These are phyloP conservation scores for Mus spicilegus DNA, from an alignment of 2,113 vertebrate genomes.

Conservation along the genomic window DNA sequence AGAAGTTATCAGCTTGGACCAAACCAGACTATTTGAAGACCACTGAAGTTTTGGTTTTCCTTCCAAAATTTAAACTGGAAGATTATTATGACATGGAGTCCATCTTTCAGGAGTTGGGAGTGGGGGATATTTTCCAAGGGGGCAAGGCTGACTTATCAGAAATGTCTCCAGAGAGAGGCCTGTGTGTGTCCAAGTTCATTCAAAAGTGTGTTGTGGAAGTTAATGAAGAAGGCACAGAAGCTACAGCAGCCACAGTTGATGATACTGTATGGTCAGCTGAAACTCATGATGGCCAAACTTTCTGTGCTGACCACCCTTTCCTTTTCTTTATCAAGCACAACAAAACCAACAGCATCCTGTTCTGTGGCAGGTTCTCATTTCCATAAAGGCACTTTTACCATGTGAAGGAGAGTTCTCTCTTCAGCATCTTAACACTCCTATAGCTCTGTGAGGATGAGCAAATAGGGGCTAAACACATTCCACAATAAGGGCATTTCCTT, in stretches of 20 bases:
- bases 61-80: conserved; percentile 92
- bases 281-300: neutral
- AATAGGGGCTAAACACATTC: no score
- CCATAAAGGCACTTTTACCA: conserved; percentile 71
- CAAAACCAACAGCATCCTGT: conserved; percentile 79
- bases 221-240: conserved; percentile 94
- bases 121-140: conserved; percentile 85
- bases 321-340: conserved; percentile 89
- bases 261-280: neutral
- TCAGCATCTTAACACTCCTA: no score
- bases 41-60: conserved; percentile 82
- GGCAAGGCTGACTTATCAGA: conserved; percentile 87
- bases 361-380: conserved; percentile 86
- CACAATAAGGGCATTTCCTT: no score
- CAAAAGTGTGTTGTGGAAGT: conserved; percentile 95
- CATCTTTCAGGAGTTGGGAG: conserved; percentile 87
- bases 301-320: conserved; percentile 87
- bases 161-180: conserved; percentile 85
- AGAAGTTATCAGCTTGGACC: conserved; percentile 90
- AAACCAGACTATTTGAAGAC: conserved; percentile 84
- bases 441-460: neutral
- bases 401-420: neutral
- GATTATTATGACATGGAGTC: conserved; percentile 87
- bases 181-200: conserved; percentile 90
- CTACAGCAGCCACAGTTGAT: conserved; percentile 87